Base-by-base conservation (phyloP, 1,140 invertebrate species). In the Mesaphorura yosii region DNA sequence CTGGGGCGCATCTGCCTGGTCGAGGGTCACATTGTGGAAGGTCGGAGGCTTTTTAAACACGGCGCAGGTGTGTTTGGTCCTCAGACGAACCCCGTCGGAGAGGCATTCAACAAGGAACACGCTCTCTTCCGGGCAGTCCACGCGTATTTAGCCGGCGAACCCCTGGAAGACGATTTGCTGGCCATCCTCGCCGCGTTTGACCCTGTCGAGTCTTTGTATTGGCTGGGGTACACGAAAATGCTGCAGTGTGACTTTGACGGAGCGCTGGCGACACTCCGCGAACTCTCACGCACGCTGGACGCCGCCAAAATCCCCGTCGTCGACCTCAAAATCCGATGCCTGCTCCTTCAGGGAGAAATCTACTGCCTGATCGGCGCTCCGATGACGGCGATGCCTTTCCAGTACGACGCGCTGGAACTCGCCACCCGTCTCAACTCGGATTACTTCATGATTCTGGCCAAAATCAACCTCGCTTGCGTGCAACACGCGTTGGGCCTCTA, bases 361-460 rank as follows among this genome's bases (percentile, higher is more conserved):
- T 14, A 45, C n/a, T 60, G 59, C 42, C 27, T 60, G 26, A 29
- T 41, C 20, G 48, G 48, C 14, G 47, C 22, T 41, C 55, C 52
- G 20, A 46, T 53, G 17, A 28, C 19, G 1, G 40, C 55, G 5
- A 39, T 60, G 12, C 46, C 46, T 28, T 55, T 48, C 45, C 44
- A 57, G 29, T 60, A 48, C 49, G 52, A 57, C 28, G 59, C 59
- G 20, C 34, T 60, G 17, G 52, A 56, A 3, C 39, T 60, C 20
- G 31, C 59, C 15, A 17, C 39, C 15, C 15, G 27, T 15, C 51
- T 54, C 14, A 51, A 23, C 34, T 53, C 59, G 1, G 59, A 60
- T 50, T 48, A 50, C 53, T 57, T 51, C 31, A 55, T 54, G 14
- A 46, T 52, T 15, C 37, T 60, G 1, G 57, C 55, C 25, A 31